Evolutionary conservation across 2,113 vertebrate species (phyloP).

Genomic region (Colistium nudipinnis): DNA sequence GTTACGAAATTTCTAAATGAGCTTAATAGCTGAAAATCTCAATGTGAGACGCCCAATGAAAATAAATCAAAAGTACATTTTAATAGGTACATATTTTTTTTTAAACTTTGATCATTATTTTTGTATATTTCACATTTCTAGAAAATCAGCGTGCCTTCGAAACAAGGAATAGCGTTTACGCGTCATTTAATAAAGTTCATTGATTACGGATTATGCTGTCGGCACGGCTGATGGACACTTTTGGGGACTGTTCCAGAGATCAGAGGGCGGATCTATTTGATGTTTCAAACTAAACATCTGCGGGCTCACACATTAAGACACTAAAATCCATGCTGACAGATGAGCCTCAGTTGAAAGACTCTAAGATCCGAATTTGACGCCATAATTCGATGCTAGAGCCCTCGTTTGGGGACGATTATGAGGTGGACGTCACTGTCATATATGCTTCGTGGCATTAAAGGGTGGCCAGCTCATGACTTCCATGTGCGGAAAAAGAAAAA

Average conservation of each 20-base stretch:
- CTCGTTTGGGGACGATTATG: neutral
- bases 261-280: neutral
- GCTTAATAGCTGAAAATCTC: slow-evolving; percentile 2
- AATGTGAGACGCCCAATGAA: neutral
- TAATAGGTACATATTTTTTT: neutral
- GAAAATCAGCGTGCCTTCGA: slow-evolving; percentile 2
- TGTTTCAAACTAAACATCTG: neutral
- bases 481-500: slow-evolving; percentile 29
- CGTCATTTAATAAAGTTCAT: slow-evolving; percentile 18
- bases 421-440: neutral
- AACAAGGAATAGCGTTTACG: neutral
- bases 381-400: neutral
- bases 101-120: slow-evolving; percentile 3
- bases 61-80: slow-evolving; percentile 1
- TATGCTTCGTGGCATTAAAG: slow-evolving; percentile 5
- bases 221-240: neutral
- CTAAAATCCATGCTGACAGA: neutral
- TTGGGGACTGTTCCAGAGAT: neutral
- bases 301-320: neutral
- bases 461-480: slow-evolving; percentile 27
- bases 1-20: slow-evolving; percentile 6
- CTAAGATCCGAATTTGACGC: neutral
- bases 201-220: slow-evolving; percentile 2
- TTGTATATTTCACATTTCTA: neutral
- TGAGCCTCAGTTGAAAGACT: too few species aligned